Evolutionary conservation across 2,113 vertebrate genomes (phyloP).

Genomic region (Chaetops frenatus): DNA sequence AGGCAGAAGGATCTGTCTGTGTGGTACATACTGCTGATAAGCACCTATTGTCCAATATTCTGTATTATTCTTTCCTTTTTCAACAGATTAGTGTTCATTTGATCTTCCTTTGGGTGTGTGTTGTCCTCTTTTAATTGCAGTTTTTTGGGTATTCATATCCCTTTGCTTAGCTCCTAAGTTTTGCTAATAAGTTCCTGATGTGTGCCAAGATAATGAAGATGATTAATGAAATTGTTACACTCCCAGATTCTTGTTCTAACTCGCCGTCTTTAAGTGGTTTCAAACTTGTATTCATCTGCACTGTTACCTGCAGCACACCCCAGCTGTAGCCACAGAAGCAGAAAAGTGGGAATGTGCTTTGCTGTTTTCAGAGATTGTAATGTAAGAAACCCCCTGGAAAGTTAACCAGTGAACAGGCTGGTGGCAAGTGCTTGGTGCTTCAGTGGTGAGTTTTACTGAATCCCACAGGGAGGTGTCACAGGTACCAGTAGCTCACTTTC

Average conservation of each 20-base stretch:
- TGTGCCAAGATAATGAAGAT: conserved; percentile 30
- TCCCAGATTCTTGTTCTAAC: conserved; percentile 51
- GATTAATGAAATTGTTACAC: conserved; percentile 56
- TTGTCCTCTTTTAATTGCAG: conserved; percentile 36
- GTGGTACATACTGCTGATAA: neutral
- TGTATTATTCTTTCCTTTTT: neutral
- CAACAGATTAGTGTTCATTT: conserved; percentile 31
- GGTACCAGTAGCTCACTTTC: neutral
- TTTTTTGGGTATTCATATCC: neutral
- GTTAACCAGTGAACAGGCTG: neutral
- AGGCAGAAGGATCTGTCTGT: neutral
- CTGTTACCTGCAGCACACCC: neutral
- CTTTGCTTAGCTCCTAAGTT: conserved; percentile 34
- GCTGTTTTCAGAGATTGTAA: neutral
- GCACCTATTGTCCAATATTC: neutral
- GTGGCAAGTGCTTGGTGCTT: neutral
- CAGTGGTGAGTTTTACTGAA: neutral
- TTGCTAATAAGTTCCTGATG: conserved; percentile 56
- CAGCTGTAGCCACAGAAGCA: neutral
- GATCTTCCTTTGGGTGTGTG: conserved; percentile 37
- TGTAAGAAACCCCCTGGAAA: neutral
- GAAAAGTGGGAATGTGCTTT: neutral
- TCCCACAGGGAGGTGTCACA: neutral
- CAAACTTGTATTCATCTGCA: neutral
- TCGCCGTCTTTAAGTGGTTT: conserved; percentile 13